Evolutionary conservation across 2,797 vertebrate species (phyloP), one percentile per base, ranked within the genome.

Genomic region (Bovichtus variegatus): DNA sequence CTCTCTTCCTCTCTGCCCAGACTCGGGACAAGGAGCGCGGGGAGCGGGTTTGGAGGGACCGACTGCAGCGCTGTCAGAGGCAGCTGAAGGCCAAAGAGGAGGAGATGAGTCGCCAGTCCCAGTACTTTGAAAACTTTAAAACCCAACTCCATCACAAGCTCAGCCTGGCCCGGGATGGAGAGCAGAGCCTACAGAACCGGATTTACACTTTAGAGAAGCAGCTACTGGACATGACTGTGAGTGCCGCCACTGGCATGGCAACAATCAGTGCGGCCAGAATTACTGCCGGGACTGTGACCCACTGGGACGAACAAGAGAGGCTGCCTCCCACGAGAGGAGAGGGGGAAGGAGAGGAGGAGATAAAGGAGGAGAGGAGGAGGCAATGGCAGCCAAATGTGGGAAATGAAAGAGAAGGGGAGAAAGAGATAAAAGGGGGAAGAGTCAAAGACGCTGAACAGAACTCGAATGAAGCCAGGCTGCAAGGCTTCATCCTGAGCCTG

Each of bases 101-200:
- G 43, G 96, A 95, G 80, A 92, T 96, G 89, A 95, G 92, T 79
- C 91, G 72, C 34, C 97, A 97, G 76, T 94, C 92, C 4, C 90
- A 84, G 38, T 96, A 96, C 90, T 96, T 97, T 78, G 95, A 97
- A 80, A 95, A 93, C 88, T 95, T 94, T 84, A 96, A 96, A 86
- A 71, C 79, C 69, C 93, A 93, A 41, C 96, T 97, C 74, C 94
- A 92, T 59, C 94, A 93, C 43, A 96, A 96, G 84, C 91, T 94
- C 71, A 79, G 74, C 36, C 46, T 91, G 71, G 85, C 91, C 71
- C 93, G 90, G 23, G 92, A 95, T 79, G 93, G 91, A 62, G 96
- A 96, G 82, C 72, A 88, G 74, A 85, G 63, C 51, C 94, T 97
- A 51, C 94, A 64, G 80, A 90, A 36, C 47, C 92, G 96, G 23